Conservation (phyloP, 1,140 invertebrate species). For the Ceratitis capitata region DNA sequence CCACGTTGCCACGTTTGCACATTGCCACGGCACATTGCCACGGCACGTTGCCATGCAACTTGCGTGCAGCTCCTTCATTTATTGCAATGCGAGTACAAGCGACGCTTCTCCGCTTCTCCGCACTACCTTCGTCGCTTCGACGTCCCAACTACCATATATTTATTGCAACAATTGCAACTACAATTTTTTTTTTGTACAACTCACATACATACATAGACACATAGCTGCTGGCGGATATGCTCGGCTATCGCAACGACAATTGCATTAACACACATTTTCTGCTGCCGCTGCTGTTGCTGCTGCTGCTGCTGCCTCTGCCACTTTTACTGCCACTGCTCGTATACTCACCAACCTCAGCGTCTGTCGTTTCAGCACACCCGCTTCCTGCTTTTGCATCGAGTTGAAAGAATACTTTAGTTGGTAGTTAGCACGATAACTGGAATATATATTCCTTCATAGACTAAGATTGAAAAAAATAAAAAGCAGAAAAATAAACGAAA, state of each 20-base stretch:
- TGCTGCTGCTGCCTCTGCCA: not conserved
- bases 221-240: constrained; percentile 19
- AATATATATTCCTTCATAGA: constrained; percentile 30
- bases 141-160: not conserved
- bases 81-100: not conserved
- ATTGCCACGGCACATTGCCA: constrained; percentile 16
- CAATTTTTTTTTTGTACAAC: not conserved
- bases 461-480: not conserved
- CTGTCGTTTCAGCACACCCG: not conserved
- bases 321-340: not conserved
- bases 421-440: constrained; percentile 30
- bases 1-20: constrained; percentile 31
- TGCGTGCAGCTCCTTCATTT: constrained; percentile 22
- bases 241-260: constrained; percentile 34
- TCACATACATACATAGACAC: no score
- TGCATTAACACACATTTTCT: constrained; percentile 36
- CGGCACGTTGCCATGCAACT: constrained; percentile 9
- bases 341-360: not conserved
- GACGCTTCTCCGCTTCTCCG: not conserved
- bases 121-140: not conserved
- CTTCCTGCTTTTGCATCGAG: not conserved
- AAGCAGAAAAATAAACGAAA: not conserved
- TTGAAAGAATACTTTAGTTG: constrained; percentile 15
- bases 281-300: not conserved
- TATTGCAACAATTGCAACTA: constrained; percentile 13